A percentile compares a stretch with the other conserved stretches of the same genome.
These are phyloP conservation scores for Vannuccia rotundouncinata DNA, from an alignment of 2,888 invertebrate genomes.

Conservation along the genomic window DNA sequence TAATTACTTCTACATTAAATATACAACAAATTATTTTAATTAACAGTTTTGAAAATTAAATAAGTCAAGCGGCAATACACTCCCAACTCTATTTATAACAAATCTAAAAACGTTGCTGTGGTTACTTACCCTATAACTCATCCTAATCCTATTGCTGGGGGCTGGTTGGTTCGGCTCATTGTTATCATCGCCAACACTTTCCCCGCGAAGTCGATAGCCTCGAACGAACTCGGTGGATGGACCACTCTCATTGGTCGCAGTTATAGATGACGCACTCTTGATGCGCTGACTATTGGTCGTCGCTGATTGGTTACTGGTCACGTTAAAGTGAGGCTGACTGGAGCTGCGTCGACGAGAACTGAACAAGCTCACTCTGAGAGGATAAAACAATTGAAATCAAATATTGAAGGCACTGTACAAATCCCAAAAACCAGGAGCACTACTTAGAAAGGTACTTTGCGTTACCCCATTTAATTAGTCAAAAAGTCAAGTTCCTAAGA, in stretches of 20 bases:
- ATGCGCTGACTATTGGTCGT: background rate
- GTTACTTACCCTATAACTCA: background rate
- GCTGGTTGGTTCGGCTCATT: background rate
- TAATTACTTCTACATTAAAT: too few species aligned
- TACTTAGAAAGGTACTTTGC: too few species aligned
- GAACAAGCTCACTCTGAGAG: constrained; percentile 19
- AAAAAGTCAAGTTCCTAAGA: too few species aligned
- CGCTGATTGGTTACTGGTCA: constrained; percentile 1
- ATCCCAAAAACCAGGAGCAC: too few species aligned
- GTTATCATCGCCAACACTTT: background rate
- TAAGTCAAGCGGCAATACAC: too few species aligned
- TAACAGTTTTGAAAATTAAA: too few species aligned
- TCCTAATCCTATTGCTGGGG: background rate
- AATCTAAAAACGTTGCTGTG: too few species aligned
- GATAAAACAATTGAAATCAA: too few species aligned
- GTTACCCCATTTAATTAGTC: too few species aligned
- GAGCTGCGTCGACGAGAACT: background rate
- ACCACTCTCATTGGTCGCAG: background rate
- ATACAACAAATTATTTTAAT: too few species aligned
- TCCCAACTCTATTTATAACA: too few species aligned
- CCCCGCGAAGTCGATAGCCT: background rate
- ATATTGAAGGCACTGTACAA: too few species aligned
- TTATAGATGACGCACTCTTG: background rate
- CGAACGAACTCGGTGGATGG: background rate
- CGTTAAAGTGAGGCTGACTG: background rate